phyloP scores from a whole-genome alignment of 2,797 vertebrate species.

The Linurgus olivaceus region DNA sequence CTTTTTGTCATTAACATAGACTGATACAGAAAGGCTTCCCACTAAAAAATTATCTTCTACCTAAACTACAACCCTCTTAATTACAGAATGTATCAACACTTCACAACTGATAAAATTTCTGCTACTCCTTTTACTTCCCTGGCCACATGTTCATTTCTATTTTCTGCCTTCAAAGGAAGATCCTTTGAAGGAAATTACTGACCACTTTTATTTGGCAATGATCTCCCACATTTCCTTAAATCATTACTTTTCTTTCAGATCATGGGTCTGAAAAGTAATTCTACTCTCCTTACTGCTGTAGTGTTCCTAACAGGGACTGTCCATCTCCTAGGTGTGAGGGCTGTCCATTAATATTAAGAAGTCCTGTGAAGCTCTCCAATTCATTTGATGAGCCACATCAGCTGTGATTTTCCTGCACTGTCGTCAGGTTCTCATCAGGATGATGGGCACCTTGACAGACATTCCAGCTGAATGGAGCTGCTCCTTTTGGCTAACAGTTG shows the following conservation, averaged over 20 bases:
- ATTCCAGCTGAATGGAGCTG: background rate
- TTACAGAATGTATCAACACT: background rate
- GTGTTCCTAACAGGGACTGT: background rate
- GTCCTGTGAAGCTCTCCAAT: background rate
- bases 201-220: background rate
- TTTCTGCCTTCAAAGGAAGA: background rate
- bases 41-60: background rate
- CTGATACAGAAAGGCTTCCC: background rate
- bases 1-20: background rate
- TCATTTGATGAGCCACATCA: background rate
- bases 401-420: background rate
- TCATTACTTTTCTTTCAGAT: background rate
- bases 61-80: background rate
- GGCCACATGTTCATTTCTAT: background rate
- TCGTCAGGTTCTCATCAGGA: background rate
- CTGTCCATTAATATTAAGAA: background rate
- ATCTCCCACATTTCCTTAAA: background rate
- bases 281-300: background rate
- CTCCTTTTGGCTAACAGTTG: background rate
- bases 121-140: background rate
- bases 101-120: background rate
- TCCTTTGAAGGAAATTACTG: background rate
- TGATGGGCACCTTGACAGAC: background rate
- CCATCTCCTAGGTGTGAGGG: background rate
- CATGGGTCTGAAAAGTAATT: background rate